Conservation (phyloP, 2,113 vertebrate species). For the Lichenostomus cassidix region DNA sequence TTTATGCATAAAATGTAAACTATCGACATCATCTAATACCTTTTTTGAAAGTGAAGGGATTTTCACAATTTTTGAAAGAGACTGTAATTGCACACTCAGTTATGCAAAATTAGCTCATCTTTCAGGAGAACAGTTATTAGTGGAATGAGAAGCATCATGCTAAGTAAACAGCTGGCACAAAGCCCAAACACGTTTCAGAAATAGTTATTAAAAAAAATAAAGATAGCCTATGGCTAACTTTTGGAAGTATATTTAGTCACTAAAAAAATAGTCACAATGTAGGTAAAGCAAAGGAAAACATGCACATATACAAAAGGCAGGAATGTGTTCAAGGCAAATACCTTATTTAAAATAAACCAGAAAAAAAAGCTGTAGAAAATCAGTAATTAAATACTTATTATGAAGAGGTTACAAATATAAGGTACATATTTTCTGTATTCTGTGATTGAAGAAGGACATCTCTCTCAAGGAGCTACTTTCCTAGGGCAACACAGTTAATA, state of each 20-base stretch:
- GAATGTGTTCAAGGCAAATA: neutral
- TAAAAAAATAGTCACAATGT: neutral
- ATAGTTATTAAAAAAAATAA: neutral
- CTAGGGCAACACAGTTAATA: neutral
- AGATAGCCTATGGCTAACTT: neutral
- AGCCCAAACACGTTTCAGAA: neutral
- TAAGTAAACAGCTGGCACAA: neutral
- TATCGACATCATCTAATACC: neutral
- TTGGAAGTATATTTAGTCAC: neutral
- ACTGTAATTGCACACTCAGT: conserved; percentile 4
- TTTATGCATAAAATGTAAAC: neutral
- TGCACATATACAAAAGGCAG: neutral
- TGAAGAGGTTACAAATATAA: neutral
- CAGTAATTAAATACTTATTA: neutral
- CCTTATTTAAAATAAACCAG: neutral
- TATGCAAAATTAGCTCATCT: conserved; percentile 33
- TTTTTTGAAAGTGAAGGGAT: neutral
- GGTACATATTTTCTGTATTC: neutral
- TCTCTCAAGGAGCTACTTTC: neutral
- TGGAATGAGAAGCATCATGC: neutral
- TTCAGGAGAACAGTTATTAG: neutral
- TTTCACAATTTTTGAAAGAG: neutral
- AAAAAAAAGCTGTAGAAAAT: neutral
- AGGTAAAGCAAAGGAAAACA: neutral
- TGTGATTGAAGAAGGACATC: neutral